Evolutionary conservation across 2,888 invertebrate species (phyloP).

Genomic region (Sesia bembeciformis): DNA sequence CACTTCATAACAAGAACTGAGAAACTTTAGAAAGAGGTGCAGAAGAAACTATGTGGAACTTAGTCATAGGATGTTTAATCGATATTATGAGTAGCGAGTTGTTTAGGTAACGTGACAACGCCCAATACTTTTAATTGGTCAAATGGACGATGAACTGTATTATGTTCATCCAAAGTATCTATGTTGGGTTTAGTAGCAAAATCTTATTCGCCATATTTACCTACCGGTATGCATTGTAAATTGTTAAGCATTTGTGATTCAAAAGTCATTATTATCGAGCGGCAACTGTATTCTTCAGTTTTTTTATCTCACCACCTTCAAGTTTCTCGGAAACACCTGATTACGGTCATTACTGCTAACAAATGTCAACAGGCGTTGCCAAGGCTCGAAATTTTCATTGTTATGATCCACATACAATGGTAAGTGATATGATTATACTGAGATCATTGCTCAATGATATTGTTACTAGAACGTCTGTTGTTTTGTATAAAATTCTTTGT

Average conservation of each 20-base stretch:
- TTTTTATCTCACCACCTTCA: conserved; percentile 10
- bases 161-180: too few relatives aligned
- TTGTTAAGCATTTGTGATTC: background rate
- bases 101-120: too few relatives aligned
- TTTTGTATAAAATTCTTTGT: background rate
- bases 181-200: too few relatives aligned
- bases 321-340: conserved; percentile 19
- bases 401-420: background rate
- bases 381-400: conserved; percentile 1
- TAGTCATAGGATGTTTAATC: too few relatives aligned
- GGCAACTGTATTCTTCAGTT: conserved; percentile 11
- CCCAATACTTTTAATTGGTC: too few relatives aligned
- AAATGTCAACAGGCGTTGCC: conserved; percentile 18
- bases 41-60: too few relatives aligned
- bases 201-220: background rate
- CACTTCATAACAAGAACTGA: too few relatives aligned
- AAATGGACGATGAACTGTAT: too few relatives aligned
- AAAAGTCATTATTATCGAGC: background rate
- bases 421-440: background rate
- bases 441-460: background rate
- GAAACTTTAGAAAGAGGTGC: too few relatives aligned
- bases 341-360: conserved; percentile 19
- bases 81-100: too few relatives aligned
- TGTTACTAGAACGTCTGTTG: background rate
- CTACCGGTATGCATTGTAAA: background rate